phyloP scores from a whole-genome alignment of 2,888 invertebrate species.

The Molorchus minor region DNA sequence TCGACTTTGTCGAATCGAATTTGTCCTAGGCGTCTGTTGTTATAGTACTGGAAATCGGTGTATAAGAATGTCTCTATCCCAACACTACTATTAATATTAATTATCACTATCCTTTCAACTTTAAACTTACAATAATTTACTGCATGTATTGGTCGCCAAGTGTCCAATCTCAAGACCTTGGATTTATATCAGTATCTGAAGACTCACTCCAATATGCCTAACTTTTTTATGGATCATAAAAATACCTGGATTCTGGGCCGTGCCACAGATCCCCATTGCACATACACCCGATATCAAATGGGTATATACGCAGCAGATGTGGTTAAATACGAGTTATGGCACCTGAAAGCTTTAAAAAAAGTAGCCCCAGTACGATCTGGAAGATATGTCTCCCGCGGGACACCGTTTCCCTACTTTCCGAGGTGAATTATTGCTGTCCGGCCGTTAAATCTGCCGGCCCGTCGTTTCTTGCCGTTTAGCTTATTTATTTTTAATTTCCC shows the following conservation, averaged over 20 bases:
- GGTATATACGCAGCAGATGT: slow-evolving; percentile 54
- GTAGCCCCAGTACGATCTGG: slow-evolving; percentile 44
- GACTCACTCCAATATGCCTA: no score
- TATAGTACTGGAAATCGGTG: no score
- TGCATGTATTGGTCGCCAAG: no score
- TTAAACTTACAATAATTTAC: no score
- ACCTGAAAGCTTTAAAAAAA: slow-evolving; percentile 54
- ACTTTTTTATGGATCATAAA: slow-evolving; percentile 55
- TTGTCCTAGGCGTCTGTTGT: no score
- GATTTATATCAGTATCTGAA: no score
- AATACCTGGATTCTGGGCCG: slow-evolving; percentile 54
- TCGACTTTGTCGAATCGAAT: no score
- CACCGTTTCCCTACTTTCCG: slow-evolving; percentile 41
- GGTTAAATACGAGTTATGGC: slow-evolving; percentile 57
- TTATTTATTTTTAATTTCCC: slow-evolving; percentile 14
- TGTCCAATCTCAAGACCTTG: no score
- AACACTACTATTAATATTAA: no score
- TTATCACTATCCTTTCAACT: no score
- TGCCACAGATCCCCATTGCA: slow-evolving; percentile 50
- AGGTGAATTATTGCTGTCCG: slow-evolving; percentile 54
- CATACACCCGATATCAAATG: slow-evolving; percentile 54
- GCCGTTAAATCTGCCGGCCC: slow-evolving; percentile 49
- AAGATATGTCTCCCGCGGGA: slow-evolving; percentile 49
- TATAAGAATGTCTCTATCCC: no score
- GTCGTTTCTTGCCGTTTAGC: slow-evolving; percentile 13